Evolutionary conservation across 2,113 vertebrate species (phyloP).

Genomic region (Geothlypis trichas): DNA sequence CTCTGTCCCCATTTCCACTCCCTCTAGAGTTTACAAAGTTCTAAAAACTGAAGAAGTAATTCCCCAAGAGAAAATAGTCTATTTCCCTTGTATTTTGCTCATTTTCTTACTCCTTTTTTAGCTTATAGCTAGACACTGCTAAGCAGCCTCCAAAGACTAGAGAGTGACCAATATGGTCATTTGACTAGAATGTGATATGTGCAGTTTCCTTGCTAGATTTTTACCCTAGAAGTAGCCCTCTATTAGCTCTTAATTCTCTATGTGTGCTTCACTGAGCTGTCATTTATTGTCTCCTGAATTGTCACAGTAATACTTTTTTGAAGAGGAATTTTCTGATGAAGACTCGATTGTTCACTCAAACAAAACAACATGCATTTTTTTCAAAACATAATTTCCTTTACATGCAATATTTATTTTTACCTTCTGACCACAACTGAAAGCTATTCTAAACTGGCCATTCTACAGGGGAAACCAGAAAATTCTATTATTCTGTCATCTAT

Average conservation of each 20-base stretch:
- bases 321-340: background rate
- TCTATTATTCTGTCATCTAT: background rate
- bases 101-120: background rate
- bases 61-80: background rate
- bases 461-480: background rate
- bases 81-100: background rate
- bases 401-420: background rate
- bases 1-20: background rate
- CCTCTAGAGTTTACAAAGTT: background rate
- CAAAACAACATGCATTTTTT: background rate
- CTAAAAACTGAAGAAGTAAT: background rate
- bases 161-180: fast-evolving
- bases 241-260: background rate
- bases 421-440: conserved; percentile 1
- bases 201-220: background rate
- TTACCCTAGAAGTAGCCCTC: background rate
- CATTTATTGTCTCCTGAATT: background rate
- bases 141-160: background rate
- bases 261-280: background rate
- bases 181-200: background rate
- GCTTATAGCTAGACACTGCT: background rate
- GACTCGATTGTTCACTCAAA: background rate
- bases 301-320: background rate
- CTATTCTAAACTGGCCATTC: background rate
- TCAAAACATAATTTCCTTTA: background rate